Conservation (phyloP, 2,888 invertebrate species). For the Crepidodera aurea region DNA sequence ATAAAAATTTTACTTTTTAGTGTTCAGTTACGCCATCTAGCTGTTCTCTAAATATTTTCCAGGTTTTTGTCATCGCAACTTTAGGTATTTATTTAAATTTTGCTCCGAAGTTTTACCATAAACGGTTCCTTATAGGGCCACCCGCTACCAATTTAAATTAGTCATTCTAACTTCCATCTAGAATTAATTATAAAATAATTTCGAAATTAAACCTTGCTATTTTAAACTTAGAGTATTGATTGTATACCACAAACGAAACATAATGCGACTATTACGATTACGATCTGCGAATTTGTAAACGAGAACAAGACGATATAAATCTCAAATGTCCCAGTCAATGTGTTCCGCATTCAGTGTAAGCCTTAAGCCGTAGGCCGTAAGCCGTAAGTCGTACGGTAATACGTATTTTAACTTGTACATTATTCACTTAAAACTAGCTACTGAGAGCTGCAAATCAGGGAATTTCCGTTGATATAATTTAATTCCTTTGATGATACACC, state of each 20-base stretch:
- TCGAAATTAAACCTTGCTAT: too few species aligned
- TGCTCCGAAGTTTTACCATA: too few species aligned
- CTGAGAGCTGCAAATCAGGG: constrained; percentile 14
- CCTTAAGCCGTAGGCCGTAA: constrained; percentile 12
- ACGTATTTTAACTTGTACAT: constrained; percentile 23
- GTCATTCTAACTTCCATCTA: too few species aligned
- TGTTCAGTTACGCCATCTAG: too few species aligned
- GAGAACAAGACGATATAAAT: constrained; percentile 28
- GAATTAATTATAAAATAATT: too few species aligned
- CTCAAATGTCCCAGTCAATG: constrained; percentile 14
- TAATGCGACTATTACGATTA: constrained; percentile 20
- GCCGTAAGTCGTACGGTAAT: constrained; percentile 16
- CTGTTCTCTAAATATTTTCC: too few species aligned
- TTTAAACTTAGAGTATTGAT: neutral
- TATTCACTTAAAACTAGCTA: constrained; percentile 20
- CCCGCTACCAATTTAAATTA: too few species aligned
- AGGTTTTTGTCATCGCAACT: too few species aligned
- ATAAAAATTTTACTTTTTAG: too few species aligned
- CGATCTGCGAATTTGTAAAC: constrained; percentile 30
- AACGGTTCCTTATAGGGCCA: too few species aligned
- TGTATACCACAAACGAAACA: constrained; percentile 15
- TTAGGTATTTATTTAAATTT: too few species aligned
- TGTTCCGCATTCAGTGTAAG: constrained; percentile 25
- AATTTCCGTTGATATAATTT: constrained; percentile 20
- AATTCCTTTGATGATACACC: constrained; percentile 12